phyloP scores from a whole-genome alignment of 2,797 vertebrate species.

The Tiaroga cobitis region DNA sequence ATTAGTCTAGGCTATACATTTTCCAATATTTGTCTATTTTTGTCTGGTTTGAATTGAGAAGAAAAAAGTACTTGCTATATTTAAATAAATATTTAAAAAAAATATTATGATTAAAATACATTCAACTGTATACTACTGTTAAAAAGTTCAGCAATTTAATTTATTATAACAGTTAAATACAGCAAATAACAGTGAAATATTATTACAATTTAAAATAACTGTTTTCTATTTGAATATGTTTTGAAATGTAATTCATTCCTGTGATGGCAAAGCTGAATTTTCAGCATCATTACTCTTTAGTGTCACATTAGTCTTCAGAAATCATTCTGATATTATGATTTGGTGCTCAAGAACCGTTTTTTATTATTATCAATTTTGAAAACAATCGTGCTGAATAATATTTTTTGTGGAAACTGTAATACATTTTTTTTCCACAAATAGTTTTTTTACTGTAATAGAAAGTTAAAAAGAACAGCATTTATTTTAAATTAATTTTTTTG shows the following conservation, averaged over 20 bases:
- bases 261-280: not conserved
- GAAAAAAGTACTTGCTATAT: not conserved
- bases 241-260: not conserved
- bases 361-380: not conserved
- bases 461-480: not conserved
- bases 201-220: not conserved
- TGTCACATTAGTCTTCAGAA: not conserved
- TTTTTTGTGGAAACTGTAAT: not conserved
- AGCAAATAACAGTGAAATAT: no score
- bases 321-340: no score
- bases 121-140: not conserved
- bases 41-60: not conserved
- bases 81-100: not conserved
- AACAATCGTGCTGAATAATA: not conserved
- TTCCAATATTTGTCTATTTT: not conserved
- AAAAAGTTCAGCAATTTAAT: not conserved
- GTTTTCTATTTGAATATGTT: not conserved
- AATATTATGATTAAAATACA: not conserved
- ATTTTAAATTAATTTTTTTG: not conserved
- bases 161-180: no score
- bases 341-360: not conserved
- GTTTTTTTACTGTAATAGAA: no score
- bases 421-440: accelerated
- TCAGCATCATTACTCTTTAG: not conserved
- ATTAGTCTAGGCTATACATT: no score